These are phyloP conservation scores for Poecilia wingei DNA, from an alignment of 2,797 vertebrate species.

Conservation along the genomic window DNA sequence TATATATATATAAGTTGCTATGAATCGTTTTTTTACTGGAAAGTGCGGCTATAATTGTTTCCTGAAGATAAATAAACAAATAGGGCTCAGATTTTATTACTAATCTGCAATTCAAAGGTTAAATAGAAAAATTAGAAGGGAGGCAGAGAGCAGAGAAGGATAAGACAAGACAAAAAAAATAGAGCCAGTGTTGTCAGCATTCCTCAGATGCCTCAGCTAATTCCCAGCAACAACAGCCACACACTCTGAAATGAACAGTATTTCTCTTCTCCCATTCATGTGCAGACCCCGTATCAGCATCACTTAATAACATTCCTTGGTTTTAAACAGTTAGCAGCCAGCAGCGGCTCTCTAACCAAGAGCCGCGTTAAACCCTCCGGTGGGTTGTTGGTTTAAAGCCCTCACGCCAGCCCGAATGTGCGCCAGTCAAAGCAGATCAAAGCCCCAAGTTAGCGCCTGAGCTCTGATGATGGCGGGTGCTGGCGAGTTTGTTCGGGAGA, in stretches of 20 bases:
- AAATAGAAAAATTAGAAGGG: slow-evolving; percentile 13
- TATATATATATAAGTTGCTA: not conserved
- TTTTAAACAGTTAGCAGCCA: slow-evolving; percentile 89
- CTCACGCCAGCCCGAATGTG: slow-evolving; percentile 97
- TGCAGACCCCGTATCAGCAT: slow-evolving; percentile 87
- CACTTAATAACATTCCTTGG: slow-evolving; percentile 94
- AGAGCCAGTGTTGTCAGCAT: slow-evolving; percentile 79
- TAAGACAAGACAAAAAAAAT: slow-evolving; percentile 49
- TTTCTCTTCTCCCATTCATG: slow-evolving; percentile 94
- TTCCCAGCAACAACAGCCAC: slow-evolving; percentile 87
- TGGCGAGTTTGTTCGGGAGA: slow-evolving; percentile 87
- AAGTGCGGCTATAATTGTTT: not conserved
- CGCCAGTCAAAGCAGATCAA: slow-evolving; percentile 94
- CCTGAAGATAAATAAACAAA: slow-evolving; percentile 11
- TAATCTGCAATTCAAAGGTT: slow-evolving; percentile 11
- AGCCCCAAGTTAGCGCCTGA: slow-evolving; percentile 86
- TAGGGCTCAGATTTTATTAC: not conserved
- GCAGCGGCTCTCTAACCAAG: slow-evolving; percentile 66
- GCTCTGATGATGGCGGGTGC: slow-evolving; percentile 84
- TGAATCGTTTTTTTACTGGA: not conserved
- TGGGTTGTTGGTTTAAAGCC: slow-evolving; percentile 94
- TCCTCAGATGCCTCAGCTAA: slow-evolving; percentile 91
- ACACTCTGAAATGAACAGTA: slow-evolving; percentile 97
- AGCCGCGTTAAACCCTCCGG: slow-evolving; percentile 84
- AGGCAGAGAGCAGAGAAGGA: slow-evolving; percentile 38